These are phyloP conservation scores for Xestoiulus laeticollis DNA, from an alignment of 2,888 invertebrate genomes.

Conservation along the genomic window DNA sequence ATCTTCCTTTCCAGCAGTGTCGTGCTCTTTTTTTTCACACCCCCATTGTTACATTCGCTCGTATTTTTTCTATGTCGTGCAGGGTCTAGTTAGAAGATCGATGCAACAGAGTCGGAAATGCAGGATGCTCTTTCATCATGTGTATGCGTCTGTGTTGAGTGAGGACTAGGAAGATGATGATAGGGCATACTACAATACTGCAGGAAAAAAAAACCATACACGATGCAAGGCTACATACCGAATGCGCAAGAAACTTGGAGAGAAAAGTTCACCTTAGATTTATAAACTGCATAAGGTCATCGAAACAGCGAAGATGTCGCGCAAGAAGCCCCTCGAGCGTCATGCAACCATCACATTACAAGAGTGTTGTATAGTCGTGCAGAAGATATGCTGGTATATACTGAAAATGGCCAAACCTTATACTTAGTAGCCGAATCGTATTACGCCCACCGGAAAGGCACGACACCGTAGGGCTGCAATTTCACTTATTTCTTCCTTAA, in stretches of 20 bases:
- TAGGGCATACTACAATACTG: neutral
- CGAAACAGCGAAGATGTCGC: neutral
- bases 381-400: neutral
- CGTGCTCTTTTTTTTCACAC: neutral
- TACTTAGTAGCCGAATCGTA: neutral
- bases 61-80: neutral
- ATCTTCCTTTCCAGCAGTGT: neutral
- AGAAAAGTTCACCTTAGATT: constrained; percentile 1
- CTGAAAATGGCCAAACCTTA: neutral
- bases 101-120: neutral
- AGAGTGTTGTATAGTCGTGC: too few species aligned
- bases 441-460: constrained; percentile 2
- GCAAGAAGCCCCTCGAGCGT: neutral
- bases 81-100: constrained; percentile 13
- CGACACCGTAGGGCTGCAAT: constrained; percentile 9
- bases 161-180: neutral
- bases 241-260: neutral
- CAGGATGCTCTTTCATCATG: constrained; percentile 16
- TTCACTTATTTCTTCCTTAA: neutral
- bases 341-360: neutral
- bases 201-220: neutral
- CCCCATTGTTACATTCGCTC: neutral
- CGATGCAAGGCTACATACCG: neutral
- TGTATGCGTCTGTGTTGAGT: neutral
- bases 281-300: too few species aligned